These are phyloP conservation scores for Nesidiocoris tenuis DNA, from an alignment of 2,888 invertebrate genomes.

Conservation along the genomic window DNA sequence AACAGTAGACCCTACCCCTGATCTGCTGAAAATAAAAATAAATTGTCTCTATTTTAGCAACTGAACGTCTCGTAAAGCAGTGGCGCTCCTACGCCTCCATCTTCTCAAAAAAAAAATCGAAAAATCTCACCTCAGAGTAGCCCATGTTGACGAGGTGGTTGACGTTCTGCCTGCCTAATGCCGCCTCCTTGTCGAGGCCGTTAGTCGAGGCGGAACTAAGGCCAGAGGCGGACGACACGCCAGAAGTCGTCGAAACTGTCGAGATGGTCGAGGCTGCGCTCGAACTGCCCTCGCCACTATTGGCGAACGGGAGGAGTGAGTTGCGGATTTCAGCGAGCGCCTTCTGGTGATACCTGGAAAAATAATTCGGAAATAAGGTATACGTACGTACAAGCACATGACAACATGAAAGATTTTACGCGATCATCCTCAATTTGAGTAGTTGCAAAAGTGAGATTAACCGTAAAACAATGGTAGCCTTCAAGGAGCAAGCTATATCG, in stretches of 20 bases:
- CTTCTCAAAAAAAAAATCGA: no score
- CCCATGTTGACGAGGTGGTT: conserved; percentile 70
- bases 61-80: no score
- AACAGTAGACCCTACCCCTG: no score
- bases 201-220: conserved; percentile 61
- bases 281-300: conserved; percentile 60
- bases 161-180: conserved; percentile 63
- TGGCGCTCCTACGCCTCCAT: no score
- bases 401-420: neutral
- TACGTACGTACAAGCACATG: neutral
- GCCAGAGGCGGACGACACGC: conserved; percentile 63
- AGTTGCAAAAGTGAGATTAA: no score
- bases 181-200: conserved; percentile 63
- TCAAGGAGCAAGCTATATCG: no score
- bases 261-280: conserved; percentile 75
- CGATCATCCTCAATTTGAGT: no score
- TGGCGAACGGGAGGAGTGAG: conserved; percentile 75
- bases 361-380: conserved; percentile 46
- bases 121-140: conserved; percentile 70
- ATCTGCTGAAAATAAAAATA: no score
- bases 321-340: conserved; percentile 84
- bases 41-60: no score
- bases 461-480: no score
- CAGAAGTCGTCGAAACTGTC: conserved; percentile 63
- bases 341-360: conserved; percentile 80